Evolutionary conservation across 2,888 invertebrate genomes (phyloP), one percentile per base, ranked within the genome.

Genomic region (Dicyrtomina minuta): DNA sequence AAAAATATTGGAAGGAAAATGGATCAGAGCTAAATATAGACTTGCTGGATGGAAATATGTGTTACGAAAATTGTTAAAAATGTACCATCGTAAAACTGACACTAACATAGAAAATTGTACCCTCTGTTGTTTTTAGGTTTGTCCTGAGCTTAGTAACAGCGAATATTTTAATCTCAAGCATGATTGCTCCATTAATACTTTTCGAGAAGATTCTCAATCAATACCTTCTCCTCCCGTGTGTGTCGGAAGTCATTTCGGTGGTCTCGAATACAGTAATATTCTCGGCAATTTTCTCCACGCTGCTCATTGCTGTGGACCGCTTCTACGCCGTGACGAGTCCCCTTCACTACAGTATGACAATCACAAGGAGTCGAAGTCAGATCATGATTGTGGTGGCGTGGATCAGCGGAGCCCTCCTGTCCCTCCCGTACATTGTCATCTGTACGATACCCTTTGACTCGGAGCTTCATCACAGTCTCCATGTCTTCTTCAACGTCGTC

Each of bases 281-380:
- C 20, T 83, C 84, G 8, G 83, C 84, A 64, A 83, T 84, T 56
- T 81, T 84, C 70, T 84, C 85, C 8, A 80, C 84, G 20, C 80
- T 84, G 8, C 81, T 84, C 65, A 84, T 85, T 64, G 84, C 84
- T 13, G 79, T 84, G 41, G 85, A 85, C 80, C 80, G 85, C 67
- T 84, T 84, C 78, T 82, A 81, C 75, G 85, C 85, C 6, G 84
- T 85, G 24, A 83, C 84, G 20, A 82, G 82, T 26, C 85, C 85
- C 0, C 80, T 85, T 6, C 85, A 85, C 77, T 85, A 85, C 79
- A 82, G 82, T 72, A 84, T 84, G 81, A 82, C 83, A 6, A 81
- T 84, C 55, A 85, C 84, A 0, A 77, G 83, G 12, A 79, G 80
- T 49, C 80, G 84, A 26, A 82, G 83, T 64, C 79, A 81, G 15